Evolutionary conservation across 2,797 vertebrate species (phyloP), one percentile per base, ranked within the genome.

Genomic region (Cryptoprocta ferox): DNA sequence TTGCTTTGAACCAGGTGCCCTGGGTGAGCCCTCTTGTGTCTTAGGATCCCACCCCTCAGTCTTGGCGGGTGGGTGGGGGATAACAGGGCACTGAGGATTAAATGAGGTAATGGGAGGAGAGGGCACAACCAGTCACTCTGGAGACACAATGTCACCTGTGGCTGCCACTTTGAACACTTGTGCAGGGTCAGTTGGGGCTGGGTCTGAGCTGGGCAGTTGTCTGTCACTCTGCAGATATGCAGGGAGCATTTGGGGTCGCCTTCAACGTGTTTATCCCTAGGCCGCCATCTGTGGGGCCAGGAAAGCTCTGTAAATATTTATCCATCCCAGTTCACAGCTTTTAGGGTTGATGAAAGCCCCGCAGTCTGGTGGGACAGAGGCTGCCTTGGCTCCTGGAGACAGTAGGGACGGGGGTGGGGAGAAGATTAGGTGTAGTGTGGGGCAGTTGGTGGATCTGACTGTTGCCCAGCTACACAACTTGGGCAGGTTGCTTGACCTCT

Each of bases 271-370:
- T 97, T 97, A 87, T 97, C 13, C 50, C 80, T 35, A 35, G 86
- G 73, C 59, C 63, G 68, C 94, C 30, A 28, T 75, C 59, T 6
- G 42, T 83, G 42, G 65, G 86, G 71, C 84, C 59, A 18, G 89
- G 75, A 91, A 89, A 95, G 37, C 80, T 97, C 89, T 89, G 97
- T 97, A 98, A 97, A 98, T 97, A 98, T 97, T 98, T 98, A 97
- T 94, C 89, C 91, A 71, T 63, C 85, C 59, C 35, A 19, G 56
- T 76, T 97, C 56, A 35, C 48, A 95, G 90, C 71, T 94, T 94
- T 81, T 89, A 86, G 89, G 35, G 70, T 11, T 95, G 93, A 75
- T 76, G 82, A 96, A 96, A 96, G 81, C 48, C 71, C 71, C 0
- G 6, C 26, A 70, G 18, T 61, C 73, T 26, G 5, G 56, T 65